Conservation (phyloP, 2,888 invertebrate genomes). For the Caenorhabditis parvicauda region DNA sequence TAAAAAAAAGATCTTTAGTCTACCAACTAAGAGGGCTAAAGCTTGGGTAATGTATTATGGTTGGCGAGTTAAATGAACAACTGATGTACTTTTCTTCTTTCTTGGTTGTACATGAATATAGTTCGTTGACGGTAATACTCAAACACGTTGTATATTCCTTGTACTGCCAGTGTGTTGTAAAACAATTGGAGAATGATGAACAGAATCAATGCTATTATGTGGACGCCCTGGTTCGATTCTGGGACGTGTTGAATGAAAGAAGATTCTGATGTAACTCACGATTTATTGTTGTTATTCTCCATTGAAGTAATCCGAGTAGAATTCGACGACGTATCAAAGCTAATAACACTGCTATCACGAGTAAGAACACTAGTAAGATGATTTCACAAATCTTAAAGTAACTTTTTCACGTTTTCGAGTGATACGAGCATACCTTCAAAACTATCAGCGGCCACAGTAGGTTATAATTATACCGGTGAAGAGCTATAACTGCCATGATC, state of each 20-base stretch:
- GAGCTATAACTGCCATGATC: constrained; percentile 25
- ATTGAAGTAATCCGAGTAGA: constrained; percentile 33
- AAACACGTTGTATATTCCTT: constrained; percentile 33
- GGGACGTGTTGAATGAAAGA: constrained; percentile 5
- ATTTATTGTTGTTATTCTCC: constrained; percentile 37
- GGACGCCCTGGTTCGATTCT: constrained; percentile 39
- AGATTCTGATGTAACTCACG: constrained; percentile 27
- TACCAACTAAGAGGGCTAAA: background rate
- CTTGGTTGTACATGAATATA: constrained; percentile 32
- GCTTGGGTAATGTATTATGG: too few species aligned
- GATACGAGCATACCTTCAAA: constrained; percentile 16
- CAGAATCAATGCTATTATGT: constrained; percentile 34
- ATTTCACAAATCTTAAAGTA: constrained; percentile 31
- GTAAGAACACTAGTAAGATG: constrained; percentile 27
- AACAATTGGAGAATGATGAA: constrained; percentile 36
- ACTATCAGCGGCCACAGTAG: constrained; percentile 37
- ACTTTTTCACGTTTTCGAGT: background rate
- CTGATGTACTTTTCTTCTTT: constrained; percentile 26
- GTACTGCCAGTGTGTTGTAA: constrained; percentile 35
- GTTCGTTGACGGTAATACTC: constrained; percentile 34
- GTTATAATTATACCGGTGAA: constrained; percentile 20
- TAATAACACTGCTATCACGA: constrained; percentile 31
- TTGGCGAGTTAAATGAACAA: constrained; percentile 17
- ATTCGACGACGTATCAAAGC: constrained; percentile 22
- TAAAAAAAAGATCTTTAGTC: background rate